Base-by-base conservation (phyloP, 2,113 vertebrate genomes). In the Noturus placidus region DNA sequence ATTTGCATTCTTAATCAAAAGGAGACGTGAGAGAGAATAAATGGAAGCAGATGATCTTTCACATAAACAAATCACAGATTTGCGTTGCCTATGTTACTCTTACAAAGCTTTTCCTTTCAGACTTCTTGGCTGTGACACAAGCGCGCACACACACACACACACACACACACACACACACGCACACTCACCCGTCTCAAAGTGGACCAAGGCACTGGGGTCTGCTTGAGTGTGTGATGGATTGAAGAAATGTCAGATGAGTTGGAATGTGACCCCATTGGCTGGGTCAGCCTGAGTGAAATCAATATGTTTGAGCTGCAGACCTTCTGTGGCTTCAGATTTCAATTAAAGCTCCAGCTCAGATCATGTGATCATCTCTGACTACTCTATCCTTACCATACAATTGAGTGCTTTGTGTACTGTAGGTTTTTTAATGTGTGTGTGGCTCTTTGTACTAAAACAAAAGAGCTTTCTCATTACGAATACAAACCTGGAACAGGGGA, bases 1-100 rank as follows among this genome's bases (percentile, higher is more conserved):
- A 92, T 91, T 92, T 89, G 87, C 91, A 91, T 91, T 90, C 85
- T 88, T 92, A 91, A 92, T 92, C 90, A 91, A 86, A 88, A 83
- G 1, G 77, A 88, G 87, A 87, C 89, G 87, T 89, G 89, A 78
- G 83, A 13, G 17, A 85, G 89, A 92, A 91, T 91, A 91, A 92
- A 90, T 76, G 79, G 76, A 83, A 85, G 72, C 84, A 69, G 79
- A 78, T 77, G 88, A 69, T 79, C 74, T 74, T 85, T 90, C 30
- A 85, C 69, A 80, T 87, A 88, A 87, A 90, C 84, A 88, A 87
- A 89, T 82, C 35, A 57, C 42, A 74, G 17, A 86, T 79, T 78
- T 82, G 57, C 30, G 82, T 27, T 82, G 56, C 69, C 25, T 10
- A 20, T 76, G 87, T 83, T 88, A 87, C 52, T 81, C 78, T 83